These are phyloP conservation scores for Nothobranchius furzeri DNA, from an alignment of 2,113 vertebrate genomes.

Conservation along the genomic window DNA sequence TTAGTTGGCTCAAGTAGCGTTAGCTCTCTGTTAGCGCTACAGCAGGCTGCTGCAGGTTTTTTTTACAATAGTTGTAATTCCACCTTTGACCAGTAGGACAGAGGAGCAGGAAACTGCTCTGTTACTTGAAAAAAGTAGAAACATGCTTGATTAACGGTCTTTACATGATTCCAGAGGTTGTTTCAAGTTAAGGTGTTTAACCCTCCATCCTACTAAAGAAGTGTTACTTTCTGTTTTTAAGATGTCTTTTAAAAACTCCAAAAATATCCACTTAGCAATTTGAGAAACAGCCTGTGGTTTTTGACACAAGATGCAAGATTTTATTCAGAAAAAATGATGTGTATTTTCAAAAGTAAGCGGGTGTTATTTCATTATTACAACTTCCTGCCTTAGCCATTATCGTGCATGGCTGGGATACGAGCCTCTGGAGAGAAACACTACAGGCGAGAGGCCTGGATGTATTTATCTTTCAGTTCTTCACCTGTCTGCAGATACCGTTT, in stretches of 20 bases:
- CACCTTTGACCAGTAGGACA: too few species aligned
- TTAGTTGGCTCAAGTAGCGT: too few species aligned
- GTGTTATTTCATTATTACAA: constrained; percentile 64
- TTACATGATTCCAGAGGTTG: not conserved
- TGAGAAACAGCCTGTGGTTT: constrained; percentile 26
- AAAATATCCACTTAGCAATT: too few species aligned
- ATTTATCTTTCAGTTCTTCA: constrained; percentile 86
- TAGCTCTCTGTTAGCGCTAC: too few species aligned
- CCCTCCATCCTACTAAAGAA: too few species aligned
- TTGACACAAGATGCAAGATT: constrained; percentile 36
- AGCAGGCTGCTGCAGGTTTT: too few species aligned
- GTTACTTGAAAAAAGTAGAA: not conserved
- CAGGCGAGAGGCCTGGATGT: constrained; percentile 54
- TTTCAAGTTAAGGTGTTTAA: not conserved
- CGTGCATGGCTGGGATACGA: constrained; percentile 58
- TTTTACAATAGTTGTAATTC: too few species aligned
- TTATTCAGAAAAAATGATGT: constrained; percentile 54
- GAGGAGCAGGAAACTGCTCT: too few species aligned
- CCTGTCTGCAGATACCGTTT: constrained; percentile 95
- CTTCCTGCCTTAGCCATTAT: constrained; percentile 62
- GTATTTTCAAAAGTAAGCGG: constrained; percentile 49
- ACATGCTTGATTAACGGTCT: not conserved
- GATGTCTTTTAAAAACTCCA: too few species aligned
- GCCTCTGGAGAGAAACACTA: constrained; percentile 53
- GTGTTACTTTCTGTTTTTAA: too few species aligned